Evolutionary conservation across 2,797 vertebrate species (phyloP).

Genomic region (Craterocephalus amniculus): DNA sequence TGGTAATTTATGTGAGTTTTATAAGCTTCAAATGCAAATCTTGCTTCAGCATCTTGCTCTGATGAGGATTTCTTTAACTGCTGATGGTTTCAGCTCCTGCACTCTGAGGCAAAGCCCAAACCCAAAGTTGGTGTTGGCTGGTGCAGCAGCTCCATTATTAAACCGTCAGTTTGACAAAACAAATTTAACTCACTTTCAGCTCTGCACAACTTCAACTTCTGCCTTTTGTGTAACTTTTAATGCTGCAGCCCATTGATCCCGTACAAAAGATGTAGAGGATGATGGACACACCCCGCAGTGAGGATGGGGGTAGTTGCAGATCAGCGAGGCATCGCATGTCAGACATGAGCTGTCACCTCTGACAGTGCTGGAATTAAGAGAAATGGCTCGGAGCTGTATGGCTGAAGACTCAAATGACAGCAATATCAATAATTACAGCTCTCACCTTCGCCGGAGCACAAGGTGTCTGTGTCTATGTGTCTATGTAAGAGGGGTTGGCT

Average conservation of each 20-base stretch:
- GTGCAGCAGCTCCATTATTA: conserved; percentile 14
- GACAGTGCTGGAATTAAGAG: conserved; percentile 28
- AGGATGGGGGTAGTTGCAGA: conserved; percentile 6
- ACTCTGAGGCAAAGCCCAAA: conserved; percentile 6
- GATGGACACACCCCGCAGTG: conserved; percentile 3
- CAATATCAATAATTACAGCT: conserved; percentile 47
- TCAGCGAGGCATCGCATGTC: conserved; percentile 12
- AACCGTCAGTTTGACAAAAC: conserved; percentile 12
- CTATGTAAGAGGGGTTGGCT: conserved; percentile 12
- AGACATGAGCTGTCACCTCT: conserved; percentile 28
- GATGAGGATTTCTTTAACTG: background rate
- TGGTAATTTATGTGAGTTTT: background rate
- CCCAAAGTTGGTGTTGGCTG: conserved; percentile 8
- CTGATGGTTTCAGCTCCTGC: background rate
- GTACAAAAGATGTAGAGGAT: background rate
- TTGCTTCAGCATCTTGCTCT: background rate
- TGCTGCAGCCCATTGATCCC: background rate
- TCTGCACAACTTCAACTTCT: background rate
- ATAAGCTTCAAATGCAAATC: background rate
- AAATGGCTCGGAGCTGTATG: conserved; percentile 29
- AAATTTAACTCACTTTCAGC: background rate
- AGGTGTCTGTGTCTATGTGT: conserved; percentile 11
- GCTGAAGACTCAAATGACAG: conserved; percentile 30
- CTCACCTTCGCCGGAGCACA: conserved; percentile 26
- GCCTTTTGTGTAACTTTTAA: background rate